Percentiles rank a stretch among this genome's conserved stretches.
phyloP scores from a whole-genome alignment of 2,888 invertebrate genomes.

The Macrosiphum euphorbiae region DNA sequence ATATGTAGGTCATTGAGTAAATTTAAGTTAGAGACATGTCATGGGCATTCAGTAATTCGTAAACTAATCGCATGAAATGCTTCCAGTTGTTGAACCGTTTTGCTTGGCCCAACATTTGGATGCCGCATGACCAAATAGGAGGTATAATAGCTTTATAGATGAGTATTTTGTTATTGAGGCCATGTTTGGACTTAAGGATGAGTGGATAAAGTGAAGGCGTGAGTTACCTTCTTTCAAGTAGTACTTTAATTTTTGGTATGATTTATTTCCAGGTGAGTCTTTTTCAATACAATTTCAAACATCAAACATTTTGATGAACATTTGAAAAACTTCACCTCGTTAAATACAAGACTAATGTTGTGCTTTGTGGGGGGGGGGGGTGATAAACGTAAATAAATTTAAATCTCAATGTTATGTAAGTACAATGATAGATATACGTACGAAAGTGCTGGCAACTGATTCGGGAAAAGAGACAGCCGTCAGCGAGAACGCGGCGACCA shows the following conservation, averaged over 20 bases:
- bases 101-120: background rate
- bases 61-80: background rate
- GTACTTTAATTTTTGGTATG: too few relatives aligned
- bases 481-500: conserved; percentile 72
- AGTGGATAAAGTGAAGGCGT: background rate
- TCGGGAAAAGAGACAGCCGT: conserved; percentile 72
- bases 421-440: conserved; percentile 68
- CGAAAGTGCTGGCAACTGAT: conserved; percentile 72
- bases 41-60: background rate
- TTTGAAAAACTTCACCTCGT: background rate
- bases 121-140: too few relatives aligned
- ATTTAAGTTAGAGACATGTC: background rate
- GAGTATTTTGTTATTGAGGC: background rate
- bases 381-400: background rate
- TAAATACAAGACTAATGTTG: background rate
- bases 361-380: background rate
- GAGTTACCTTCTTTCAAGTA: too few relatives aligned
- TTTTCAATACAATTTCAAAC: background rate
- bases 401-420: background rate
- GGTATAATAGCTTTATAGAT: too few relatives aligned
- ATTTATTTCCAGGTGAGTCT: background rate
- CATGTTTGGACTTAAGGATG: background rate
- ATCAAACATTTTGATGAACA: background rate
- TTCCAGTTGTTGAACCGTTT: background rate
- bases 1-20: too few relatives aligned